Conservation (phyloP, 2,888 invertebrate genomes). For the Epistrophe eligans region DNA sequence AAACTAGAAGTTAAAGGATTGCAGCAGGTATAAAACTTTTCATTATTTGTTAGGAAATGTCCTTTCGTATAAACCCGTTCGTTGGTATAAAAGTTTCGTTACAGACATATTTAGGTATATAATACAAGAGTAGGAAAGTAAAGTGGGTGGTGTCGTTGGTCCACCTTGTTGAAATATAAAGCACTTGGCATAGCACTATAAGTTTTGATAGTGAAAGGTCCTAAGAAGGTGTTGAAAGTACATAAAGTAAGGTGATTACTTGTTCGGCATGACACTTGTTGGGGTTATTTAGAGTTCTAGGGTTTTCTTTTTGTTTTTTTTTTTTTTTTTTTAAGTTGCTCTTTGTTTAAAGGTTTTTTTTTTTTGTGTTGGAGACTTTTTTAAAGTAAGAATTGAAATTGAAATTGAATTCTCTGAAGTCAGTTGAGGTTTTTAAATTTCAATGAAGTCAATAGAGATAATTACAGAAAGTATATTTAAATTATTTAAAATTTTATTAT, state of each 20-base stretch:
- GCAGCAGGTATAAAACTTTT: slow-evolving; percentile 20
- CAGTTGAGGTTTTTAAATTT: too few relatives aligned
- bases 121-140: not conserved
- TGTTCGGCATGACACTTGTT: slow-evolving; percentile 27
- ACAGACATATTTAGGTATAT: not conserved
- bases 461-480: too few relatives aligned
- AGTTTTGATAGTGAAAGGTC: slow-evolving; percentile 21
- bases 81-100: not conserved
- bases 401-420: too few relatives aligned
- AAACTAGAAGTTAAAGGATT: slow-evolving; percentile 11
- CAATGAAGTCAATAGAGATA: too few relatives aligned
- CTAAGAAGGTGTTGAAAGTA: slow-evolving; percentile 4
- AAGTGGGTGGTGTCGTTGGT: slow-evolving; percentile 21
- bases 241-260: slow-evolving; percentile 15
- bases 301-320: not conserved
- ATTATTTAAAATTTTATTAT: too few relatives aligned
- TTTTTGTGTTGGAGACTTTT: too few relatives aligned
- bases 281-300: slow-evolving; percentile 16
- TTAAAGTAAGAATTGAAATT: too few relatives aligned
- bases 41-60: slow-evolving; percentile 4
- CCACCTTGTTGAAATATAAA: slow-evolving; percentile 35
- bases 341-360: not conserved
- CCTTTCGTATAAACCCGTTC: slow-evolving; percentile 2
- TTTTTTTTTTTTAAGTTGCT: not conserved
- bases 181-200: slow-evolving; percentile 27